phyloP scores from a whole-genome alignment of 2,113 vertebrate species.

The Mastomys coucha region DNA sequence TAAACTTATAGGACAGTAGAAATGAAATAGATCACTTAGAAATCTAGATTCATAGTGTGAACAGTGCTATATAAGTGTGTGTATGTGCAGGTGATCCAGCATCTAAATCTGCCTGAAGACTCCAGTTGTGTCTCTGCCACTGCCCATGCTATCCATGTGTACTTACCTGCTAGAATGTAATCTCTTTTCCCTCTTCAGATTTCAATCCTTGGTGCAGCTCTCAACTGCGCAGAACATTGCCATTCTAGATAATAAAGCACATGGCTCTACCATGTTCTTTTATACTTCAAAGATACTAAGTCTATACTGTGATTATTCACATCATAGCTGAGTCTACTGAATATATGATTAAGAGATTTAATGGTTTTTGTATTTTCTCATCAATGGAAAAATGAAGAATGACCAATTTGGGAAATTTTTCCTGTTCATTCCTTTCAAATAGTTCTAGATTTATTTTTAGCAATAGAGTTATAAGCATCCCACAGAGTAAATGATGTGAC shows the following conservation, averaged over 20 bases:
- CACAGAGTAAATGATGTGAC: constrained; percentile 74
- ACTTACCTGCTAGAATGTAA: fast-evolving
- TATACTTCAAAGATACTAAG: neutral
- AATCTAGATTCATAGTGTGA: neutral
- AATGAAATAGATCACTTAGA: neutral
- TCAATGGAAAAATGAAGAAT: neutral
- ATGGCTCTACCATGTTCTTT: neutral
- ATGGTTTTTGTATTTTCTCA: neutral
- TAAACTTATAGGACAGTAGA: neutral
- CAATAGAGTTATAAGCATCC: constrained; percentile 68
- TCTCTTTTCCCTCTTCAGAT: neutral
- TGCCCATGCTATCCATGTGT: no score
- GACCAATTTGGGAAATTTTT: neutral
- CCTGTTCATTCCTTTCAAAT: neutral
- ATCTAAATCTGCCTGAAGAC: fast-evolving
- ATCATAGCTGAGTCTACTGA: no score
- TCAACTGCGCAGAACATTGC: no score
- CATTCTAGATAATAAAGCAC: neutral
- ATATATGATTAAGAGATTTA: neutral
- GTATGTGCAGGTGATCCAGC: neutral
- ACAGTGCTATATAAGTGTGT: neutral
- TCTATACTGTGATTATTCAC: no score
- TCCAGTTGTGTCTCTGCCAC: neutral
- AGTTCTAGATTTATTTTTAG: constrained; percentile 15
- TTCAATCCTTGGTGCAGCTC: neutral